Base-by-base conservation (phyloP, 1,140 invertebrate genomes). In the Drosophila pandora region DNA sequence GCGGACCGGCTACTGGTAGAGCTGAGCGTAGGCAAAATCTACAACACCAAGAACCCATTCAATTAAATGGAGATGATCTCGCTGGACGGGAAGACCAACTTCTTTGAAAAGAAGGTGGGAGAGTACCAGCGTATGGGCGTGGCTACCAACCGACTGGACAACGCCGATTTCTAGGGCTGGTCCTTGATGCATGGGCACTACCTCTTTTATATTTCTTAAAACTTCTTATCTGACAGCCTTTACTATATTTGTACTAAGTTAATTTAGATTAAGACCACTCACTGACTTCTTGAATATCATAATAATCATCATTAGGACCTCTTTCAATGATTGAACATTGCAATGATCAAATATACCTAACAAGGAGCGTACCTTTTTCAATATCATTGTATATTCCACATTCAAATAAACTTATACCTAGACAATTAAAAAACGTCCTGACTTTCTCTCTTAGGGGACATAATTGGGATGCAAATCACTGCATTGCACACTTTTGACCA, bases 11-110 rank as follows among this genome's bases (percentile, higher is more conserved):
- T 99, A 22, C 93, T 99, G 2, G 82, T 95, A 2, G 99, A 99
- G 92, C 93, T 99, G 4, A 95, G 95, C 39, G 97, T 97, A 90
- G 93, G 95, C 32, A 99, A 99, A 96, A 89, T 98, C 59, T 99
- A 98, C 92, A 95, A 97, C 76, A 95, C 95, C 0, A 95, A 96
- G 87, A 99, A 99, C 93, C 99, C 99, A 12, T 99, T 99, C 92
- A 98, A 98, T 90, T 99, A 99, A 92, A 99, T 99, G 99, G 98
- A 99, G 85, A 96, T 99, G 67, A 99, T 99, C 76, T 99, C 98
- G 1, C 92, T 99, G 48, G 98, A 99, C 90, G 99, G 99, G 2
- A 99, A 99, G 90, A 99, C 99, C 0, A 99, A 99, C 92, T 99
- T 99, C 93, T 99, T 99, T 91, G 99, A 99, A 92, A 99, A 99